Conservation (phyloP, 1,140 invertebrate species). For the Drosophila subobscura region DNA sequence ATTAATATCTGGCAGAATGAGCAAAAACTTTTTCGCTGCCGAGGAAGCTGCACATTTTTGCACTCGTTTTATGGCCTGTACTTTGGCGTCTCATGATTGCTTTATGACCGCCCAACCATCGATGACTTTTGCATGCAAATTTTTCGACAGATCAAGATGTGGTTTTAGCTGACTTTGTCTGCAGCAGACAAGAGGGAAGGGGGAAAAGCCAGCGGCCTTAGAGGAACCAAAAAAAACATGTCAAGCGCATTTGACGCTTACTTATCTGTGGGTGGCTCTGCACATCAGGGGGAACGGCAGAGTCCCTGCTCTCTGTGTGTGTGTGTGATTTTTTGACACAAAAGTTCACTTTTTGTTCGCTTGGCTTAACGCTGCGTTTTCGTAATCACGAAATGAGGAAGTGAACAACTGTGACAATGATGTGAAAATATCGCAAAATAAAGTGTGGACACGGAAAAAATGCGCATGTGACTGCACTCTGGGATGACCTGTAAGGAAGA, state of each 20-base stretch:
- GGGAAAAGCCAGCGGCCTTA: not conserved
- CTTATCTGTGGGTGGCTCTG: slow-evolving; percentile 21
- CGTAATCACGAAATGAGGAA: slow-evolving; percentile 58
- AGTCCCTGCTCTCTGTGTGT: not conserved
- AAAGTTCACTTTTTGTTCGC: slow-evolving; percentile 19
- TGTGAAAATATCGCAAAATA: not conserved
- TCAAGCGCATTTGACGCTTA: slow-evolving; percentile 47
- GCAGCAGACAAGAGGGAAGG: not conserved
- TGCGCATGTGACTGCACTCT: too few species aligned
- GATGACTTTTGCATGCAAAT: slow-evolving; percentile 16
- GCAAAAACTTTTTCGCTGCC: not conserved
- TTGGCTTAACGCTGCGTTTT: slow-evolving; percentile 47
- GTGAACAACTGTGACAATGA: slow-evolving; percentile 44
- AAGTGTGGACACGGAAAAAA: slow-evolving; percentile 9
- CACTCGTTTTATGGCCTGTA: slow-evolving; percentile 19
- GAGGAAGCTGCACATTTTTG: slow-evolving; percentile 12
- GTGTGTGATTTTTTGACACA: slow-evolving; percentile 14
- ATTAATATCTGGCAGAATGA: slow-evolving; percentile 38
- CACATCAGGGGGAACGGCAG: not conserved
- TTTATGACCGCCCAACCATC: slow-evolving; percentile 26
- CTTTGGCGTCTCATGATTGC: slow-evolving; percentile 19
- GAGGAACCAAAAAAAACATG: slow-evolving; percentile 12
- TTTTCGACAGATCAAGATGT: not conserved
- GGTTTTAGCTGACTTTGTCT: slow-evolving; percentile 14
- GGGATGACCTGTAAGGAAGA: not conserved